A percentile compares a stretch with the other conserved stretches of the same genome.
Evolutionary conservation across 2,113 vertebrate genomes (phyloP).

Genomic region (Lates calcarifer): DNA sequence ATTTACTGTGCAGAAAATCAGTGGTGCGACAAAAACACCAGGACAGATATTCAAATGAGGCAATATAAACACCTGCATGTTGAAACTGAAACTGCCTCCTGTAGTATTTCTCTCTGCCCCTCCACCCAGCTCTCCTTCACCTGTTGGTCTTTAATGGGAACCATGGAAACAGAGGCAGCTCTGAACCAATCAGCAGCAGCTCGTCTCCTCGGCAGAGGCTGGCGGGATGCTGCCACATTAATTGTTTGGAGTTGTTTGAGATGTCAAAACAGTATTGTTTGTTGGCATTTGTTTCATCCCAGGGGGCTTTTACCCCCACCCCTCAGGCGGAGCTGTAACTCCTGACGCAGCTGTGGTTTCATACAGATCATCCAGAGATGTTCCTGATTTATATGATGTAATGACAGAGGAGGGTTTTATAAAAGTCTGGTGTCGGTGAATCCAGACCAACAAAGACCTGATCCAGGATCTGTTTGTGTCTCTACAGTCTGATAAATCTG

Average conservation of each 20-base stretch:
- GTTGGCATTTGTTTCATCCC: slow-evolving; percentile 7
- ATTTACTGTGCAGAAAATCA: too few relatives aligned
- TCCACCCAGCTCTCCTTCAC: slow-evolving; percentile 38
- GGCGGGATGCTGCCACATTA: slow-evolving; percentile 28
- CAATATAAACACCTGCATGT: background rate
- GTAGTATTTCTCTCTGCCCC: background rate
- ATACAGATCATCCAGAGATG: background rate
- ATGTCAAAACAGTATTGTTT: slow-evolving; percentile 37
- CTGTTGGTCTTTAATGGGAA: slow-evolving; percentile 70
- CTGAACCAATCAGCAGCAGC: slow-evolving; percentile 52
- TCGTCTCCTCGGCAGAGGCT: background rate
- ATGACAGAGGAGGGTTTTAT: too few relatives aligned
- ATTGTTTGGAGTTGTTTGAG: slow-evolving; percentile 46
- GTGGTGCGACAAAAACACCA: background rate
- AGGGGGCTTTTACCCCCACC: too few relatives aligned
- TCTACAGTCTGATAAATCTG: too few relatives aligned
- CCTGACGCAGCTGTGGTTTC: background rate
- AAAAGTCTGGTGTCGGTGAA: too few relatives aligned
- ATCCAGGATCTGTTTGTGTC: too few relatives aligned
- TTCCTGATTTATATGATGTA: background rate
- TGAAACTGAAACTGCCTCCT: background rate
- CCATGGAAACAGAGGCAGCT: slow-evolving; percentile 75
- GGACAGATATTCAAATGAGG: slow-evolving; percentile 12
- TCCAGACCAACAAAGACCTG: too few relatives aligned
- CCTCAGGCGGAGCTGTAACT: background rate